These are phyloP conservation scores for Dipodomys merriami DNA, from an alignment of 2,113 vertebrate genomes.

Conservation along the genomic window DNA sequence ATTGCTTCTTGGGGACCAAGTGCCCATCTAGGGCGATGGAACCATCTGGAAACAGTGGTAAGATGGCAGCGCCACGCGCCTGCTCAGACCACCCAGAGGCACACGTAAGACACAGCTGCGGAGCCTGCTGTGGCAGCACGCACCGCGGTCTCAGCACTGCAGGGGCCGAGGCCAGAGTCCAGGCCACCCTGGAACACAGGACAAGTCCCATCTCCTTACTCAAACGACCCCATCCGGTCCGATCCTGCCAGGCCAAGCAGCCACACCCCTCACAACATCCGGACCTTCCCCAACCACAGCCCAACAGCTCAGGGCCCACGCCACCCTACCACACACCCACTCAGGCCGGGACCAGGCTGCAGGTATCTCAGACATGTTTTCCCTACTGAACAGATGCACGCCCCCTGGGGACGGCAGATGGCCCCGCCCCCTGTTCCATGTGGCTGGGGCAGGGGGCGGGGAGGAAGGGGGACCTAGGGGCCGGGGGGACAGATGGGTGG, in stretches of 20 bases:
- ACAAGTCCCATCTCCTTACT: background rate
- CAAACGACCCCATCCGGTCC: too few relatives aligned
- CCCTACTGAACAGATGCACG: background rate
- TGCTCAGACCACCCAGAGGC: background rate
- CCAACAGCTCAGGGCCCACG: background rate
- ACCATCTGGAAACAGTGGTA: background rate
- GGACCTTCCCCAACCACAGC: background rate
- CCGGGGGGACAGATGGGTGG: background rate
- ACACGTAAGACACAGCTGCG: background rate
- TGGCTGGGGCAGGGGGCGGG: too few relatives aligned
- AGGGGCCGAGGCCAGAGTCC: background rate
- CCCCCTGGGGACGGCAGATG: too few relatives aligned
- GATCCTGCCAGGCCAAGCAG: background rate
- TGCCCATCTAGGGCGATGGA: background rate
- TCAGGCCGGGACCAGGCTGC: background rate
- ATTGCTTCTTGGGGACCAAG: accelerated
- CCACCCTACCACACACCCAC: background rate
- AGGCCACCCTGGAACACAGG: background rate
- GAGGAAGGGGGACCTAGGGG: too few relatives aligned
- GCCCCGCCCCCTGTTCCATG: background rate
- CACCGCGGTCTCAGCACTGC: background rate
- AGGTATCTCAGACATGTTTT: background rate
- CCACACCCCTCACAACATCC: too few relatives aligned
- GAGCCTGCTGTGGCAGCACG: background rate
- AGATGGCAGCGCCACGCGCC: too few relatives aligned